A percentile compares a stretch with the other conserved stretches of the same genome.
Evolutionary conservation across 1,140 invertebrate species (phyloP).

Genomic region (Oryctes rhinoceros): DNA sequence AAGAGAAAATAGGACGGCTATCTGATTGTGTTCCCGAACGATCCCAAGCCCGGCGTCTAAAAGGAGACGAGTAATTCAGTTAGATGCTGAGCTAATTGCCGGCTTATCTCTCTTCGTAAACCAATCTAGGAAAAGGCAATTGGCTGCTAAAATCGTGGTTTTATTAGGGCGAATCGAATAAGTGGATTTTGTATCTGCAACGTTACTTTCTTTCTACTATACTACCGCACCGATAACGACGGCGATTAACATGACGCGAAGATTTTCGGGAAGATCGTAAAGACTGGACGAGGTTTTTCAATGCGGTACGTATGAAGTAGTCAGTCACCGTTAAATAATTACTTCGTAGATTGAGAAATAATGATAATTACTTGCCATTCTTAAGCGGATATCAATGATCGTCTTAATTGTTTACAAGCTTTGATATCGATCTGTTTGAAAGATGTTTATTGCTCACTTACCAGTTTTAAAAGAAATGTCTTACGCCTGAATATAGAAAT

Average conservation of each 20-base stretch:
- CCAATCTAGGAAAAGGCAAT: conserved; percentile 29
- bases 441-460: no score
- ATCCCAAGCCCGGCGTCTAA: not conserved
- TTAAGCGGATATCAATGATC: no score
- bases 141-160: conserved; percentile 35
- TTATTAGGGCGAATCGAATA: conserved; percentile 24
- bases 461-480: no score
- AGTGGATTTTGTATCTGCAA: conserved; percentile 22
- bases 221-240: not conserved
- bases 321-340: no score
- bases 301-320: not conserved
- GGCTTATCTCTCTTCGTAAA: conserved; percentile 27
- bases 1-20: conserved; percentile 21
- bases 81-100: conserved; percentile 35
- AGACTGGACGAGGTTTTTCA: not conserved
- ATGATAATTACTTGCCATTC: no score
- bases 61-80: conserved; percentile 35
- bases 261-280: not conserved
- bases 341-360: no score
- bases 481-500: no score
- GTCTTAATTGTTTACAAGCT: no score
- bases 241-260: not conserved
- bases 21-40: conserved; percentile 24
- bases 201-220: not conserved
- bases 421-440: no score